Conservation (phyloP, 2,797 vertebrate genomes). For the Odontamblyopus lacepedii region DNA sequence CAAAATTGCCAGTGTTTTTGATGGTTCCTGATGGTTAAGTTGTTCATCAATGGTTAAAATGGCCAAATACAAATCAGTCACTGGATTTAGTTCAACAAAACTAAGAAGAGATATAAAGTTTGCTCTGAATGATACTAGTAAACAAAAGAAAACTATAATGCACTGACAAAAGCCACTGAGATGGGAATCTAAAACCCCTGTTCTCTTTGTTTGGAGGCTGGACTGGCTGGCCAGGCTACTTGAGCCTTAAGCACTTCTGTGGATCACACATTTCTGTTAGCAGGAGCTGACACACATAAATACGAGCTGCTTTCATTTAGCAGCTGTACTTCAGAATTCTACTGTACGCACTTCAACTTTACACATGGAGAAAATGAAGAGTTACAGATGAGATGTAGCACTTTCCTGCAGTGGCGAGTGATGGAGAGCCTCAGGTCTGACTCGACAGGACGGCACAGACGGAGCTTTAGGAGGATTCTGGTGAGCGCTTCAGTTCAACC, state of each 20-base stretch:
- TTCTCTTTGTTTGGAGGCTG: neutral
- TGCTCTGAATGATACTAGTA: neutral
- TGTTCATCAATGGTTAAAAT: neutral
- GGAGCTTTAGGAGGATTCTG: neutral
- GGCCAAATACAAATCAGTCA: neutral
- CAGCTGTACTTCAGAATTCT: neutral
- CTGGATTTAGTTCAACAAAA: neutral
- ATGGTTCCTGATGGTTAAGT: neutral
- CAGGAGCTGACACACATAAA: neutral
- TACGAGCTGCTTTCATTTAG: neutral
- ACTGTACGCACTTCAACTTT: neutral
- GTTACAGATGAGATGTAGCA: constrained; percentile 2
- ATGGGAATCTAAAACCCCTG: neutral
- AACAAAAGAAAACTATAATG: neutral
- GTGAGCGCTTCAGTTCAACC: neutral
- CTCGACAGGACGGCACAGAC: neutral
- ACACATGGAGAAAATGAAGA: neutral
- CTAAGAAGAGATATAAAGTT: neutral
- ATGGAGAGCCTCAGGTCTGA: neutral
- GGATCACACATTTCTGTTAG: neutral
- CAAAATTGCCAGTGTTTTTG: too few species aligned
- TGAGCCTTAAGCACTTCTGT: neutral
- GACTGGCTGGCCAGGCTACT: neutral
- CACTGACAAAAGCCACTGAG: neutral
- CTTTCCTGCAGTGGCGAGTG: neutral